These are phyloP conservation scores for Typhlomys cinereus DNA, from an alignment of 2,113 vertebrate genomes.

Conservation along the genomic window DNA sequence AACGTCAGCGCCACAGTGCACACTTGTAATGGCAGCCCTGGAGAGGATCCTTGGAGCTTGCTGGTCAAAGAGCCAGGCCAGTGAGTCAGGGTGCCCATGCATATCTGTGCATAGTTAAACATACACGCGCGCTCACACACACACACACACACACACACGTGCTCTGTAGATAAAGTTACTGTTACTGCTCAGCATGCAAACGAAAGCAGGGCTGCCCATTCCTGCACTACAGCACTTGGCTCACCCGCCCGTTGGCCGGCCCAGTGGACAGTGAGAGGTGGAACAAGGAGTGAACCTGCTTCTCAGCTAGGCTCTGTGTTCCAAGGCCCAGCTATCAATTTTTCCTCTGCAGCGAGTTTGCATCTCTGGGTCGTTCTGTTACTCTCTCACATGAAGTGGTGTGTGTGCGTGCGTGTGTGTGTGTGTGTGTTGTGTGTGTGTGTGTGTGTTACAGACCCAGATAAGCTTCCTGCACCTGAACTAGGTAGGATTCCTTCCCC, in stretches of 20 bases:
- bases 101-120: not conserved
- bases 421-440: not conserved
- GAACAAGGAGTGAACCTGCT: too few relatives aligned
- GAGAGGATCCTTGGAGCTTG: not conserved
- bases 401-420: not conserved
- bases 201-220: too few relatives aligned
- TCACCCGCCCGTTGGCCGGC: not conserved
- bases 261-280: too few relatives aligned
- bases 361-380: too few relatives aligned
- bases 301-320: too few relatives aligned
- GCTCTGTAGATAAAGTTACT: not conserved
- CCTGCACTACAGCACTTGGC: accelerated
- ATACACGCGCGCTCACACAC: not conserved
- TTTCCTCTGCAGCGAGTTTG: too few relatives aligned
- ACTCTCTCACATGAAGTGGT: not conserved
- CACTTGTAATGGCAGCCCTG: not conserved
- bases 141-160: not conserved
- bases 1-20: not conserved
- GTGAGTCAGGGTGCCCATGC: too few relatives aligned
- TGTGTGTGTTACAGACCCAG: too few relatives aligned
- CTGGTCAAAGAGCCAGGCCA: not conserved
- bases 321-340: accelerated
- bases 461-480: accelerated
- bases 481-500: not conserved
- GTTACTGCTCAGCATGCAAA: not conserved